Percentiles rank a stretch among this genome's conserved stretches.
These are phyloP conservation scores for Amphipyra tragopoginis DNA, from an alignment of 2,888 invertebrate genomes.

Conservation along the genomic window DNA sequence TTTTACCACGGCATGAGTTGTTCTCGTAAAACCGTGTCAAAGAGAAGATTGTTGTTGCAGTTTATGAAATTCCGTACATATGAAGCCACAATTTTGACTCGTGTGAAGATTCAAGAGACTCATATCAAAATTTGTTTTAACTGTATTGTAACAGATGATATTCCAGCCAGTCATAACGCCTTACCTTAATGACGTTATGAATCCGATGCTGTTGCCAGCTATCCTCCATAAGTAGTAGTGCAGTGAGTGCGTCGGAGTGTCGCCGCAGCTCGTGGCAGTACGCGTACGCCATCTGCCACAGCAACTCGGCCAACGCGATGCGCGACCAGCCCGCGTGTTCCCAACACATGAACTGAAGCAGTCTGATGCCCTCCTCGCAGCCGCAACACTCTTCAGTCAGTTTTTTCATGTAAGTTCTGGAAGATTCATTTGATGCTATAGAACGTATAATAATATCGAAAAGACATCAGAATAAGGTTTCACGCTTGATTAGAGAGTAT, in stretches of 20 bases:
- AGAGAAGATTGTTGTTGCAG: too few relatives aligned
- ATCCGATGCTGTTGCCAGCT: conserved; percentile 99
- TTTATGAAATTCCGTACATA: too few relatives aligned
- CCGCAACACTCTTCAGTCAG: conserved; percentile 98
- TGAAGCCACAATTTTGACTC: too few relatives aligned
- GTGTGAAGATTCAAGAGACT: too few relatives aligned
- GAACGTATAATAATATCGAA: too few relatives aligned
- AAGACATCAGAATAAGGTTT: too few relatives aligned
- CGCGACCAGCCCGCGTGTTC: conserved; percentile 98
- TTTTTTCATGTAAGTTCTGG: conserved; percentile 95
- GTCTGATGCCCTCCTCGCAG: conserved; percentile 96
- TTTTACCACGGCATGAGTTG: too few relatives aligned
- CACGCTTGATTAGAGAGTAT: too few relatives aligned
- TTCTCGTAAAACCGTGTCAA: too few relatives aligned
- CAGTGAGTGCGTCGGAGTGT: conserved; percentile 96
- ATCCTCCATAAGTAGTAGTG: conserved; percentile 97
- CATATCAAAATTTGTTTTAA: too few relatives aligned
- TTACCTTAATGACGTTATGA: conserved; percentile 96
- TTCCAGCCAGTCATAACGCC: background rate
- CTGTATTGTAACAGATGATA: too few relatives aligned
- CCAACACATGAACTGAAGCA: conserved; percentile 98
- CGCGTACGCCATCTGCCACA: conserved; percentile 97
- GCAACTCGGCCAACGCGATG: conserved; percentile 95
- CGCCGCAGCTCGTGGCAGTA: conserved; percentile 98
- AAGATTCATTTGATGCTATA: background rate